phyloP scores from a whole-genome alignment of 2,888 invertebrate species.

The Peribatodes rhomboidaria region DNA sequence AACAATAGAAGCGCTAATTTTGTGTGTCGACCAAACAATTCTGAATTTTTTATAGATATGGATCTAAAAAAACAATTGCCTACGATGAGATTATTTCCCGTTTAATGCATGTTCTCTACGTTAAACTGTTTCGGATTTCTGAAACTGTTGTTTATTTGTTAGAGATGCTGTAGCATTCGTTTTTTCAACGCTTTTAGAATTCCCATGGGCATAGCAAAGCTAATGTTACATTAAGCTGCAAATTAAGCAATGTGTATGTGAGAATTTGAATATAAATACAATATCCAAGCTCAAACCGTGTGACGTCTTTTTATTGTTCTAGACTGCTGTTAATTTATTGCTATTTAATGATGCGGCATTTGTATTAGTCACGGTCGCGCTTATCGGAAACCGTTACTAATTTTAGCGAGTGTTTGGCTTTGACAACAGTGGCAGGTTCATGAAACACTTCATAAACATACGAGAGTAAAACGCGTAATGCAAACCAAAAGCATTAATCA shows the following conservation, averaged over 20 bases:
- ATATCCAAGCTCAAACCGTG: constrained; percentile 46
- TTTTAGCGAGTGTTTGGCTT: constrained; percentile 45
- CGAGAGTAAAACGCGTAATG: constrained; percentile 56
- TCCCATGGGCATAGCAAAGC: constrained; percentile 71
- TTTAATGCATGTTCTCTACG: constrained; percentile 50
- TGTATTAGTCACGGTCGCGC: constrained; percentile 37
- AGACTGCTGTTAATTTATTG: constrained; percentile 55
- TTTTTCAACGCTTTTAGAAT: constrained; percentile 62
- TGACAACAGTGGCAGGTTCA: constrained; percentile 48
- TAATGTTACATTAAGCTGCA: constrained; percentile 78
- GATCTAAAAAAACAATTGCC: constrained; percentile 42
- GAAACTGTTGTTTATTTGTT: constrained; percentile 69
- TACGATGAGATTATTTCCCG: constrained; percentile 36
- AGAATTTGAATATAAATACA: constrained; percentile 60
- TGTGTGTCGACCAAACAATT: constrained; percentile 22
- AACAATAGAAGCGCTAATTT: constrained; percentile 29
- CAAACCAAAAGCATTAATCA: constrained; percentile 71
- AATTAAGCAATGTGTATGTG: constrained; percentile 82
- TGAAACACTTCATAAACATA: constrained; percentile 62
- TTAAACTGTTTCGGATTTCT: constrained; percentile 59
- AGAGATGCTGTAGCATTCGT: constrained; percentile 53
- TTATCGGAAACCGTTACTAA: constrained; percentile 54
- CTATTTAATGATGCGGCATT: constrained; percentile 43
- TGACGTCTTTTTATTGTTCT: constrained; percentile 63
- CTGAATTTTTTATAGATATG: constrained; percentile 23